These are phyloP conservation scores for Diloba caeruleocephala DNA, from an alignment of 2,888 invertebrate species.

Conservation along the genomic window DNA sequence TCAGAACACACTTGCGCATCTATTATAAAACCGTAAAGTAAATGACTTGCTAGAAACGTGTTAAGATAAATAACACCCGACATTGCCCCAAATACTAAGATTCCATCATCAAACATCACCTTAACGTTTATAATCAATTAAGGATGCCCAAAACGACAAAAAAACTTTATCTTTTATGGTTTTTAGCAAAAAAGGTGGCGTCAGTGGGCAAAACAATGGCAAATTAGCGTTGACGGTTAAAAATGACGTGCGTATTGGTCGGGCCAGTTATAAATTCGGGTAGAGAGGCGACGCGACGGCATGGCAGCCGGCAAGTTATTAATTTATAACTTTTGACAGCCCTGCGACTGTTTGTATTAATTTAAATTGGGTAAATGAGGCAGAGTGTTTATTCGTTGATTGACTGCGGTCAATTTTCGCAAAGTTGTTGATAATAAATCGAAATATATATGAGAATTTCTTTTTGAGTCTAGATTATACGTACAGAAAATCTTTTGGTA, in stretches of 20 bases:
- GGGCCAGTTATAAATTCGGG: slow-evolving; percentile 71
- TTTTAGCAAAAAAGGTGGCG: slow-evolving; percentile 85
- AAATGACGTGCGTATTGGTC: slow-evolving; percentile 80
- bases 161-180: slow-evolving; percentile 87
- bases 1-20: too few species aligned
- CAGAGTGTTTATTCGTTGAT: background rate
- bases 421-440: too few species aligned
- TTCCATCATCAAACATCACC: slow-evolving; percentile 61
- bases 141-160: slow-evolving; percentile 73
- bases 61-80: slow-evolving; percentile 65
- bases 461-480: too few species aligned
- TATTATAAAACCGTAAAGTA: slow-evolving; percentile 38
- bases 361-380: slow-evolving; percentile 11
- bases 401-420: too few species aligned
- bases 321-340: slow-evolving; percentile 67
- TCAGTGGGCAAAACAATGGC: slow-evolving; percentile 86
- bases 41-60: slow-evolving; percentile 58
- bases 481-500: too few species aligned
- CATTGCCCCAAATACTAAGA: slow-evolving; percentile 37
- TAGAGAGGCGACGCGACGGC: slow-evolving; percentile 57
- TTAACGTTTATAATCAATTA: slow-evolving; percentile 82
- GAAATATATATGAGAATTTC: too few species aligned
- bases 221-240: slow-evolving; percentile 88
- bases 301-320: slow-evolving; percentile 67
- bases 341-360: slow-evolving; percentile 43